Evolutionary conservation across 2,888 invertebrate genomes (phyloP).

Genomic region (Napeogenes inachia): DNA sequence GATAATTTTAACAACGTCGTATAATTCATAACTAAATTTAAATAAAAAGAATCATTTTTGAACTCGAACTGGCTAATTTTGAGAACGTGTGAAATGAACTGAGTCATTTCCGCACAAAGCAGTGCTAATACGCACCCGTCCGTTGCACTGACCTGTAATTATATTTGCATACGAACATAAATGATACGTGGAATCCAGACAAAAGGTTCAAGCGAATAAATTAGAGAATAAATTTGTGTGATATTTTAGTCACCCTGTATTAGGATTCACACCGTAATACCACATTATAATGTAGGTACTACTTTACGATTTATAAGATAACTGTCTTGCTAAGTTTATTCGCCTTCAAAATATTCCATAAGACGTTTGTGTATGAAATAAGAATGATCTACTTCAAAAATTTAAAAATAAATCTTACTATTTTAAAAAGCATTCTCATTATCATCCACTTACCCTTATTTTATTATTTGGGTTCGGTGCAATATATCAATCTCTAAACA

Average conservation of each 20-base stretch:
- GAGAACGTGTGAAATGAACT: constrained; percentile 67
- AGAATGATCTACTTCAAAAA: too few species aligned
- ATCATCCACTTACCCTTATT: too few species aligned
- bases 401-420: too few species aligned
- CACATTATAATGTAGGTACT: background rate
- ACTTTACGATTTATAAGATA: background rate
- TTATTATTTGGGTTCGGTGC: too few species aligned
- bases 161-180: constrained; percentile 66
- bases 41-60: constrained; percentile 42
- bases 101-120: constrained; percentile 68
- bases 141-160: constrained; percentile 62
- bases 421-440: too few species aligned
- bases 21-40: constrained; percentile 36
- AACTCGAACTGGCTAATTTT: constrained; percentile 60
- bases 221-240: background rate
- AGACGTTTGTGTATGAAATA: too few species aligned
- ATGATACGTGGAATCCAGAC: constrained; percentile 20
- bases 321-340: too few species aligned
- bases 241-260: background rate
- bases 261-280: background rate
- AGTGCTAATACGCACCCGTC: constrained; percentile 63
- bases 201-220: constrained; percentile 13
- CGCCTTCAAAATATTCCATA: too few species aligned
- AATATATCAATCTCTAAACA: too few species aligned
- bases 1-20: constrained; percentile 7